A percentile compares a stretch with the other conserved stretches of the same genome.
phyloP scores from a whole-genome alignment of 2,797 vertebrate genomes.

The Gorsachius magnificus region DNA sequence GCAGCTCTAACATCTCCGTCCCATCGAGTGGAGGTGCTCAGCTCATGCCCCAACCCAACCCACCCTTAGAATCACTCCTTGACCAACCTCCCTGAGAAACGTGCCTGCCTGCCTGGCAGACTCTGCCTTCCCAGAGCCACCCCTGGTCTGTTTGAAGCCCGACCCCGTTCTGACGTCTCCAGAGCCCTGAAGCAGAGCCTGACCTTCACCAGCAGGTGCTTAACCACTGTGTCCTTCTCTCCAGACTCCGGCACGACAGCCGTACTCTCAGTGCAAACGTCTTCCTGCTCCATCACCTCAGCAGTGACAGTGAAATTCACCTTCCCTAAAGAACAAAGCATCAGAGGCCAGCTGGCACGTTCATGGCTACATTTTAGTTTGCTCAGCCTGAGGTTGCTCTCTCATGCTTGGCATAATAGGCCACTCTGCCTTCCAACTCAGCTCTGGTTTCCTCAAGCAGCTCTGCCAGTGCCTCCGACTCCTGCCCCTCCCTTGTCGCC shows the following conservation, averaged over 20 bases:
- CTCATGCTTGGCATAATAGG: neutral
- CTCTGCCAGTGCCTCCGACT: neutral
- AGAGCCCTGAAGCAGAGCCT: neutral
- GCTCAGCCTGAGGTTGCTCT: neutral
- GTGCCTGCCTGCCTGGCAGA: neutral
- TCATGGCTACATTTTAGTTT: rapidly evolving
- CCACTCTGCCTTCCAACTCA: neutral
- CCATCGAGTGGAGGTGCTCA: neutral
- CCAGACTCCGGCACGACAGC: constrained; percentile 45
- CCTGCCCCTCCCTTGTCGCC: neutral
- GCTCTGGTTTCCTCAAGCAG: neutral
- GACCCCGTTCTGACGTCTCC: rapidly evolving
- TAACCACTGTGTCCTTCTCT: constrained; percentile 59
- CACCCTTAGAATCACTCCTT: neutral
- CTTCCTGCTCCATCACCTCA: neutral
- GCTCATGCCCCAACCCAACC: neutral
- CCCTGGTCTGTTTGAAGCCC: neutral
- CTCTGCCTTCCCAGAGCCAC: neutral
- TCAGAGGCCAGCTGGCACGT: neutral
- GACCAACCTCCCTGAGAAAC: neutral
- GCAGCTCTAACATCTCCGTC: neutral
- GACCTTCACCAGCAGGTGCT: constrained; percentile 69
- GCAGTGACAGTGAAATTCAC: constrained; percentile 67
- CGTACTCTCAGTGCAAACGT: neutral
- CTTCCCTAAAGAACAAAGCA: constrained; percentile 37